These are phyloP conservation scores for Acanthis flammea DNA, from an alignment of 2,797 vertebrate species.

Conservation along the genomic window DNA sequence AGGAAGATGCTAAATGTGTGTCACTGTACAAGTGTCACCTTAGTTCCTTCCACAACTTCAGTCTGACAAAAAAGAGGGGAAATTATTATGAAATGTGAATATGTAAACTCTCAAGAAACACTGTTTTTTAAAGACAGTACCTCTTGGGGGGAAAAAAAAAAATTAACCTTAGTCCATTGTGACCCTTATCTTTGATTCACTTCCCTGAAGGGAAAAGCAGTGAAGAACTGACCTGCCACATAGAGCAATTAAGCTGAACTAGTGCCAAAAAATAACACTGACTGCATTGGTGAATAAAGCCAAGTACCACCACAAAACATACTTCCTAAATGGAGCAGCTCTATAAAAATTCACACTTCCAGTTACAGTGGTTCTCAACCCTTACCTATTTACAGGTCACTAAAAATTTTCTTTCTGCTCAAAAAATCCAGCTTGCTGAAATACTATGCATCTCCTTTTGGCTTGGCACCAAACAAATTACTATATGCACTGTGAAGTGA, in stretches of 20 bases:
- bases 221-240: background rate
- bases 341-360: background rate
- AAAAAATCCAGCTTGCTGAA: background rate
- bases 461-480: background rate
- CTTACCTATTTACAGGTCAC: background rate
- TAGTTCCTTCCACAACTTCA: background rate
- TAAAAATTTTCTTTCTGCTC: background rate
- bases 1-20: background rate
- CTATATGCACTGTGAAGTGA: background rate
- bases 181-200: background rate
- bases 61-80: background rate
- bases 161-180: background rate
- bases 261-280: background rate
- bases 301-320: background rate
- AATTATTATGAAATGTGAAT: background rate
- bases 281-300: background rate
- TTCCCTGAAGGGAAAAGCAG: background rate
- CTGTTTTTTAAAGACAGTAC: background rate
- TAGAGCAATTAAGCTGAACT: background rate
- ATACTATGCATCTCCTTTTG: background rate
- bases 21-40: background rate
- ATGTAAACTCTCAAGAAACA: background rate
- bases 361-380: background rate
- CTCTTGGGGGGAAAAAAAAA: background rate
- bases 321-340: background rate